A percentile compares a stretch with the other conserved stretches of the same genome.
Evolutionary conservation across 2,797 vertebrate genomes (phyloP).

Genomic region (Takifugu rubripes): DNA sequence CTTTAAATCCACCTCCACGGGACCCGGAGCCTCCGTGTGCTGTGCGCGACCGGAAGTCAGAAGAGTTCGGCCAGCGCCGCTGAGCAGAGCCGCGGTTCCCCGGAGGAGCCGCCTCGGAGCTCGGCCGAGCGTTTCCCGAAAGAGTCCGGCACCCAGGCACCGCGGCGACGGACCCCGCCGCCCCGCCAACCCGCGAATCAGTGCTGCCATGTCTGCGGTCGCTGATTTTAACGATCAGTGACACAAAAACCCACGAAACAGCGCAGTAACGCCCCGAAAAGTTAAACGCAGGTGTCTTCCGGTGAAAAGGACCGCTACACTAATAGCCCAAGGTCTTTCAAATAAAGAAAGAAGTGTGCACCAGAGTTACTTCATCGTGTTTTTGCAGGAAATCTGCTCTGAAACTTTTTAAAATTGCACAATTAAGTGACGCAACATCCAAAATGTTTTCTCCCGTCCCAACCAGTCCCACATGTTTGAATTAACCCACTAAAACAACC

Average conservation of each 20-base stretch:
- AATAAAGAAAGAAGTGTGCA: no score
- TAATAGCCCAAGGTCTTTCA: neutral
- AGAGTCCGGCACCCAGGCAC: neutral
- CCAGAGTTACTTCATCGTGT: no score
- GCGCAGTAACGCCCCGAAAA: constrained; percentile 21
- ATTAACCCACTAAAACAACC: no score
- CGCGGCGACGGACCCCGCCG: constrained; percentile 1
- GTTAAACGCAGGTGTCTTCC: constrained; percentile 26
- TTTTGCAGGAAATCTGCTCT: no score
- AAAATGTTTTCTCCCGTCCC: no score
- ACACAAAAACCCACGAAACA: neutral
- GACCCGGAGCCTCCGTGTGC: constrained; percentile 32
- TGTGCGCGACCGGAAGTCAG: constrained; percentile 19
- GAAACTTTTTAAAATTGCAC: no score
- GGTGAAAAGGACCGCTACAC: constrained; percentile 27
- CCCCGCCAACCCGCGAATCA: constrained; percentile 25
- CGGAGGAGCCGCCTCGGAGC: neutral
- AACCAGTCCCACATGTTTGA: no score
- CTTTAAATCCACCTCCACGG: constrained; percentile 64
- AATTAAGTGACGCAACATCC: no score
- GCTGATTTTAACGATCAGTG: neutral
- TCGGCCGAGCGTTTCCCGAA: constrained; percentile 5
- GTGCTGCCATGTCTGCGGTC: constrained; percentile 28
- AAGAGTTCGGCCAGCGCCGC: neutral
- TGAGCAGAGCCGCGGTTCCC: no score